Evolutionary conservation across 1,140 invertebrate species (phyloP).

Genomic region (Oreohelix idahoensis): DNA sequence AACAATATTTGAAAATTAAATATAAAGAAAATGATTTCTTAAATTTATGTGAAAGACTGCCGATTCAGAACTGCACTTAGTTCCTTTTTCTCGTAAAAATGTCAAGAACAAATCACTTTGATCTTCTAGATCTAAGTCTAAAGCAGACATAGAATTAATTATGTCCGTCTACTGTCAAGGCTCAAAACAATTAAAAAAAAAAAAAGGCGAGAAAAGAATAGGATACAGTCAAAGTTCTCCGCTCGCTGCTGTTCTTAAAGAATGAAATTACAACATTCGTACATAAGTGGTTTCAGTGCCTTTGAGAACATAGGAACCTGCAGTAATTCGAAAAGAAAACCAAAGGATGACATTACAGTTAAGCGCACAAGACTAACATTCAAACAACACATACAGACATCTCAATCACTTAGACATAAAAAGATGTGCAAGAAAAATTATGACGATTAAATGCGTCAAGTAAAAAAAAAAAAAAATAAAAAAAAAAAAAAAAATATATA

Average conservation of each 20-base stretch:
- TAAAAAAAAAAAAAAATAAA: too few relatives aligned
- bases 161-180: conserved; percentile 22
- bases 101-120: too few relatives aligned
- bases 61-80: too few relatives aligned
- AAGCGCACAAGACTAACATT: background rate
- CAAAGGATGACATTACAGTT: background rate
- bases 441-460: too few relatives aligned
- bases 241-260: background rate
- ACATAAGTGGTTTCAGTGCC: background rate
- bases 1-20: too few relatives aligned
- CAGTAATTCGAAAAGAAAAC: background rate
- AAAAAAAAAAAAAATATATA: too few relatives aligned
- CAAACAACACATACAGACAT: background rate
- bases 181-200: background rate
- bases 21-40: too few relatives aligned
- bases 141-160: background rate
- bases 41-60: too few relatives aligned
- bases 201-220: background rate
- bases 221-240: background rate
- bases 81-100: too few relatives aligned
- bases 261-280: background rate
- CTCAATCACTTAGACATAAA: background rate
- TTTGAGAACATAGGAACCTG: background rate
- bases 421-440: too few relatives aligned
- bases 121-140: too few relatives aligned